phyloP scores from a whole-genome alignment of 2,888 invertebrate species.

The Rhogogaster chlorosoma region DNA sequence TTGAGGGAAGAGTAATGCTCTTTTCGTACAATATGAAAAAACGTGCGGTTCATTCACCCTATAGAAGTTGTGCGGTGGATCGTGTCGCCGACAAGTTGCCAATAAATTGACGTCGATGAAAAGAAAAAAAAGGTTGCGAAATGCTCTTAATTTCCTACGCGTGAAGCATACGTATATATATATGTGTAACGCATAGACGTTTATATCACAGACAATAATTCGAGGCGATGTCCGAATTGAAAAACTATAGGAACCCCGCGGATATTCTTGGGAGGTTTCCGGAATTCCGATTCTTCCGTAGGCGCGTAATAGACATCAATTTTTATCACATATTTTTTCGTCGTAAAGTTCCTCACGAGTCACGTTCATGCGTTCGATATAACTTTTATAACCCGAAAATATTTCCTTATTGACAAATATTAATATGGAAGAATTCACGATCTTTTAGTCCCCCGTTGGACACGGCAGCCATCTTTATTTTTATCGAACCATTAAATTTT shows the following conservation, averaged over 20 bases:
- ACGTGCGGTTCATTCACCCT: not conserved
- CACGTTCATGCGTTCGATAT: constrained; percentile 24
- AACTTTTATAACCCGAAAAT: constrained; percentile 36
- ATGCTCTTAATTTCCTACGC: not conserved
- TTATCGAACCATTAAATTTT: constrained; percentile 27
- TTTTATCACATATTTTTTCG: constrained; percentile 35
- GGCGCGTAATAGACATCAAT: constrained; percentile 23
- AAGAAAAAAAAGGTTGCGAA: not conserved
- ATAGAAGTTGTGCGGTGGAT: not conserved
- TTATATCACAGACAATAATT: not conserved
- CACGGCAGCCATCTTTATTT: constrained; percentile 10
- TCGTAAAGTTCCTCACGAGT: constrained; percentile 19
- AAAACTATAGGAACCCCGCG: not conserved
- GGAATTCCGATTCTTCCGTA: constrained; percentile 8
- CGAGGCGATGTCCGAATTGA: constrained; percentile 7
- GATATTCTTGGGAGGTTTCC: not conserved
- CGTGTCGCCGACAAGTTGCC: constrained; percentile 36
- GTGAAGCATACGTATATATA: not conserved
- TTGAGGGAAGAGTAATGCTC: not conserved
- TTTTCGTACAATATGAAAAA: not conserved
- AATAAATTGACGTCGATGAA: constrained; percentile 32
- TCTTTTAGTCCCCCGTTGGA: not conserved
- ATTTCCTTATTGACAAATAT: constrained; percentile 43
- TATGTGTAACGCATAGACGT: not conserved
- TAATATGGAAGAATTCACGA: constrained; percentile 21